Conservation (phyloP, 1,140 invertebrate genomes). For the Bombus pyrosoma region DNA sequence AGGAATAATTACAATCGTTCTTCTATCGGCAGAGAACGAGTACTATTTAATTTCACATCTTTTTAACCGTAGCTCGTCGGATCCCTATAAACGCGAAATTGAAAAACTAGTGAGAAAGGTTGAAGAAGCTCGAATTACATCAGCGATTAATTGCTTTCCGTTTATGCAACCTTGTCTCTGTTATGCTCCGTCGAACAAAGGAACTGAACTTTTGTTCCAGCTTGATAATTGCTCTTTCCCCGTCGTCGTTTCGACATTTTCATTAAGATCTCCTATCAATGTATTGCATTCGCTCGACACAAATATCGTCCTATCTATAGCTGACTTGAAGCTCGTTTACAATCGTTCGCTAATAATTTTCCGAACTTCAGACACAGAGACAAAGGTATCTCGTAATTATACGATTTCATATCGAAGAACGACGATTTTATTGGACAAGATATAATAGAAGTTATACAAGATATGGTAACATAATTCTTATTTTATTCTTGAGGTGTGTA, state of each 20-base stretch:
- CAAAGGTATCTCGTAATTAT: neutral
- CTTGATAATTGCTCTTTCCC: conserved; percentile 17
- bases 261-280: conserved; percentile 5
- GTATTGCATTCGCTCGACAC: neutral
- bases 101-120: conserved; percentile 23
- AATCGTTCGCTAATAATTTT: neutral
- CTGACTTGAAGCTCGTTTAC: too few relatives aligned
- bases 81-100: conserved; percentile 22
- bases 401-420: neutral
- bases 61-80: neutral
- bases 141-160: conserved; percentile 31
- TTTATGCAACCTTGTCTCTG: conserved; percentile 35
- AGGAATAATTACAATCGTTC: neutral
- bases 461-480: neutral
- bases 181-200: conserved; percentile 14
- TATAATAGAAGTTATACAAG: too few relatives aligned
- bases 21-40: neutral
- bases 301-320: neutral
- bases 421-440: neutral
- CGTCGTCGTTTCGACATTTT: conserved; percentile 6
- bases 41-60: conserved; percentile 1
- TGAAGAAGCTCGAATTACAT: conserved; percentile 19
- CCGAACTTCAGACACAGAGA: neutral
- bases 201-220: neutral
- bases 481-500: too few relatives aligned